Percentiles rank a stretch among this genome's conserved stretches.
phyloP scores from a whole-genome alignment of 2,113 vertebrate species.

The Chaetorhynchus papuensis region DNA sequence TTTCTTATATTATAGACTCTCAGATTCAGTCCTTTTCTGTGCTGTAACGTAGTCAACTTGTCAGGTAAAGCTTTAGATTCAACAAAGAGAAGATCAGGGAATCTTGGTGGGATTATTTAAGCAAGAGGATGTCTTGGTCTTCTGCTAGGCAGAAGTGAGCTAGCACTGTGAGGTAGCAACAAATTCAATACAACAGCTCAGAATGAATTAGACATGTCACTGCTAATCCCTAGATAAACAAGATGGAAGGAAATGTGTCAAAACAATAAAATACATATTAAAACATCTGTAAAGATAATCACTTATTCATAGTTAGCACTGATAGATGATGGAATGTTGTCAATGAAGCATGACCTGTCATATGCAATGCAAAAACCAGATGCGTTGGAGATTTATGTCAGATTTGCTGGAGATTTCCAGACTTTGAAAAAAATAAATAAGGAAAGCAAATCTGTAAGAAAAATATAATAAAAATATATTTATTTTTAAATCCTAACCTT shows the following conservation, averaged over 20 bases:
- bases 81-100: neutral
- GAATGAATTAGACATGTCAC: neutral
- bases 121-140: neutral
- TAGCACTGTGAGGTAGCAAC: neutral
- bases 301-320: neutral
- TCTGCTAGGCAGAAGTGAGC: neutral
- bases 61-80: neutral
- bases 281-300: slow-evolving; percentile 21
- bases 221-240: slow-evolving; percentile 36
- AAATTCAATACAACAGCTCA: slow-evolving; percentile 6
- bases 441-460: neutral
- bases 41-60: neutral
- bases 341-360: neutral
- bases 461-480: neutral
- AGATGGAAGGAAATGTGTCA: slow-evolving; percentile 25
- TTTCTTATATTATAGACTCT: neutral
- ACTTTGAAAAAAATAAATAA: neutral
- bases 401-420: neutral
- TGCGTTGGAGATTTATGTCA: neutral
- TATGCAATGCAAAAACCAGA: neutral
- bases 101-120: neutral
- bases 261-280: slow-evolving; percentile 30
- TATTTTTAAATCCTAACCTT: neutral
- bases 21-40: neutral
- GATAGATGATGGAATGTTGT: neutral